Base-by-base conservation (phyloP, 2,113 vertebrate species). In the Irena cyanogastra region DNA sequence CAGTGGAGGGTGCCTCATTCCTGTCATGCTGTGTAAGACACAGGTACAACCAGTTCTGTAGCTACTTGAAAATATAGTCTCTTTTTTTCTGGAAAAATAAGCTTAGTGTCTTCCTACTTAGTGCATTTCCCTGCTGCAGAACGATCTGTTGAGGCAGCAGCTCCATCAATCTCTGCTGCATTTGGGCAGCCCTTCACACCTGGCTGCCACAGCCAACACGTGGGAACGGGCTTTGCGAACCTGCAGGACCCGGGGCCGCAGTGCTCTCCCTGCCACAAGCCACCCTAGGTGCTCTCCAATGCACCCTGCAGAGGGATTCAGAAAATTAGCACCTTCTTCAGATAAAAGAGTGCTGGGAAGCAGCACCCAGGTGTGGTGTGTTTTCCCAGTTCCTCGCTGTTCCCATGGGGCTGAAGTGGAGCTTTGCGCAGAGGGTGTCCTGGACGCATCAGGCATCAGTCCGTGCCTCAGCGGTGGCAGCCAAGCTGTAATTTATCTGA, bases 151-250 rank as follows among this genome's bases (percentile, higher is more conserved):
- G 54, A 65, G 28, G 39, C 63, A 45, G 45, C 23, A 65, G 27
- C 9, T 57, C 42, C 19, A 18, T 41, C 52, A 45, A 0, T n/a
- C n/a, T 52, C 7, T 49, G 5, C 15, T 70, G 22, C 5, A 3
- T 61, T 78, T 37, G 21, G 52, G 35, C 52, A 66, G 13, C 22
- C 16, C 18, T 77, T 52, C 23, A 6, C 3, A 3, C 63, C 28
- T 33, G 37, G 12, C 21, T 39, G 1, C 24, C 2, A 7, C 0
- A 2, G 37, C 37, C 39, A 15, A 7, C 7, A 3, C 0, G 0
- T n/a, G 47, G 28, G 17, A 59, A 28, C 15, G 49, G 22, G 5
- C 12, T 93, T 66, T 26, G 65, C 61, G 53, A 57, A 79, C 5
- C 18, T n/a, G 7, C 22, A 27, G 37, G 49, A 9, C 49, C 21